Conservation (phyloP, 2,888 invertebrate species). For the Boloria euphrosyne region DNA sequence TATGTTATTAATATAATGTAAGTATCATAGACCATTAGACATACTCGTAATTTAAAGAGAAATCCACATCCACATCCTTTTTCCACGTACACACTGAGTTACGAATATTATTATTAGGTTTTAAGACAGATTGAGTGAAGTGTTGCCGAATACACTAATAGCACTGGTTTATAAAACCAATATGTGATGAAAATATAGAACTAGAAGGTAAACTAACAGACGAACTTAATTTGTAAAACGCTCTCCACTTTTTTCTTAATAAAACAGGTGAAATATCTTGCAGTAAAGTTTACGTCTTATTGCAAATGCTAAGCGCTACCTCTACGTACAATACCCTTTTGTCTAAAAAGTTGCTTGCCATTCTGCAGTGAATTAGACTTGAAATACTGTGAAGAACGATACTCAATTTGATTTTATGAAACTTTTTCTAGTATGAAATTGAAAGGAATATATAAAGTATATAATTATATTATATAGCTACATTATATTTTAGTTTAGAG, state of each 20-base stretch:
- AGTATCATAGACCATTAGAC: no score
- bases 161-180: no score
- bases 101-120: no score
- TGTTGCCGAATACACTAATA: no score
- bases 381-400: neutral
- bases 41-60: no score
- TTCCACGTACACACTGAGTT: no score
- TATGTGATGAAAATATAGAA: no score
- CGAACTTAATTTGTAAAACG: neutral
- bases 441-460: neutral
- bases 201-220: neutral
- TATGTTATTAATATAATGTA: no score
- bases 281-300: conserved; percentile 2
- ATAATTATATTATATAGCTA: no score
- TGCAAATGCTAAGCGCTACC: neutral
- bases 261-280: neutral
- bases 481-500: no score
- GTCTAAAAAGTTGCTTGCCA: neutral
- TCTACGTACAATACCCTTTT: neutral
- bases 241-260: neutral
- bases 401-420: neutral
- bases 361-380: conserved; percentile 1
- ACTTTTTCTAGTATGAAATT: neutral
- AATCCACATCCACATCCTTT: no score
- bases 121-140: no score